Conservation (phyloP, 2,797 vertebrate genomes). For the Anguilla anguilla region DNA sequence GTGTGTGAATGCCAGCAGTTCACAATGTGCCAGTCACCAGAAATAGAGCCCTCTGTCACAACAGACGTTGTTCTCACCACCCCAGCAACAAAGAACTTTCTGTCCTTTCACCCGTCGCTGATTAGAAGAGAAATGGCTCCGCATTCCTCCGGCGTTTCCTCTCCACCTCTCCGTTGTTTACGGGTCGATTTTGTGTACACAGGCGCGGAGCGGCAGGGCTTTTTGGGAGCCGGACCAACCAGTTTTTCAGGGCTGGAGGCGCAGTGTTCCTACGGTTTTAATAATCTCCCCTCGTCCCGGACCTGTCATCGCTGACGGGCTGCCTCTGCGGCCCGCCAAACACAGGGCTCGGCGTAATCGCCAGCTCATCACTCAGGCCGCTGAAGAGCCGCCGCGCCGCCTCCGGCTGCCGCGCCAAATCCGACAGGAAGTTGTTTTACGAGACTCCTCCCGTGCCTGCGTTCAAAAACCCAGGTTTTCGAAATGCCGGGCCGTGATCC, state of each 20-base stretch:
- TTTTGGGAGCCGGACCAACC: not conserved
- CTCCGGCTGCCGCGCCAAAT: not conserved
- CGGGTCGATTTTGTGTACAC: not conserved
- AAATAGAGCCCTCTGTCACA: not conserved
- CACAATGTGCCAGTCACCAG: not conserved
- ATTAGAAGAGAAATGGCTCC: not conserved
- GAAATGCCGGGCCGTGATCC: not conserved
- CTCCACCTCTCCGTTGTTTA: not conserved
- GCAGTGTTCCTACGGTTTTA: not conserved
- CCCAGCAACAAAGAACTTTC: not conserved
- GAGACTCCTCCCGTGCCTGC: not conserved
- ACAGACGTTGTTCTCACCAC: not conserved
- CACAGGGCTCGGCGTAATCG: not conserved
- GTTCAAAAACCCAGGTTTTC: not conserved
- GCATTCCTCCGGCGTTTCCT: not conserved
- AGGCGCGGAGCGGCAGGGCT: not conserved
- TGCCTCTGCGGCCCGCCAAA: not conserved
- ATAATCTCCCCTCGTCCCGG: not conserved
- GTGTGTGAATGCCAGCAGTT: not conserved
- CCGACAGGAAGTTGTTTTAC: not conserved
- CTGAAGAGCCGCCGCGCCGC: not conserved
- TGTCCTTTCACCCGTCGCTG: not conserved
- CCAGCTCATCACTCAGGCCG: not conserved
- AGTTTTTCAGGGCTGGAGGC: constrained; percentile 5
- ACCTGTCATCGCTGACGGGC: not conserved